These are phyloP conservation scores for Ahaetulla prasina DNA, from an alignment of 2,113 vertebrate genomes.

Conservation along the genomic window DNA sequence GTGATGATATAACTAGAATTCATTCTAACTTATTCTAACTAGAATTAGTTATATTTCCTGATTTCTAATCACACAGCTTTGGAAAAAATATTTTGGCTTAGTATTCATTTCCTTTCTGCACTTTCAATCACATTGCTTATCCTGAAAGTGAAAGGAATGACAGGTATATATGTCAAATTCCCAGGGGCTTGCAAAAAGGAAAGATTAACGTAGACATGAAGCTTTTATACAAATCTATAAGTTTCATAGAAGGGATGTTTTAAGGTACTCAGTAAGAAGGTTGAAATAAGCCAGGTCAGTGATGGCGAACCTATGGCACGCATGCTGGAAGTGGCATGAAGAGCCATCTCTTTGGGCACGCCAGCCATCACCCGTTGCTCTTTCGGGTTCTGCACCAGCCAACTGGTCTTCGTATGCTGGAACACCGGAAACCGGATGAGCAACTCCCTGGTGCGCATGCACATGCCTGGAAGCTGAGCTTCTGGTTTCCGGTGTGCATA, in stretches of 20 bases:
- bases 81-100: neutral
- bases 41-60: neutral
- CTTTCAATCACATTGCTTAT: neutral
- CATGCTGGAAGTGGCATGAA: no score
- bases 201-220: neutral
- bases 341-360: no score
- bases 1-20: neutral
- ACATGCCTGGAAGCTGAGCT: no score
- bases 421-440: no score
- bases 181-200: neutral
- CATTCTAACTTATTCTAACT: neutral
- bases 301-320: no score
- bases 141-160: neutral
- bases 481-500: no score
- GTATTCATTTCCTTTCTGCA: neutral
- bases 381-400: no score
- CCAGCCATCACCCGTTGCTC: no score
- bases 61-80: neutral
- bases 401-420: rapidly evolving
- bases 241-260: neutral
- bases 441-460: no score
- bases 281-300: neutral
- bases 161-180: neutral
- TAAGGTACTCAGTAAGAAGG: neutral
- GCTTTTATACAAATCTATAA: neutral